phyloP scores from a whole-genome alignment of 2,888 invertebrate genomes.

The Cryptocephalus primarius region DNA sequence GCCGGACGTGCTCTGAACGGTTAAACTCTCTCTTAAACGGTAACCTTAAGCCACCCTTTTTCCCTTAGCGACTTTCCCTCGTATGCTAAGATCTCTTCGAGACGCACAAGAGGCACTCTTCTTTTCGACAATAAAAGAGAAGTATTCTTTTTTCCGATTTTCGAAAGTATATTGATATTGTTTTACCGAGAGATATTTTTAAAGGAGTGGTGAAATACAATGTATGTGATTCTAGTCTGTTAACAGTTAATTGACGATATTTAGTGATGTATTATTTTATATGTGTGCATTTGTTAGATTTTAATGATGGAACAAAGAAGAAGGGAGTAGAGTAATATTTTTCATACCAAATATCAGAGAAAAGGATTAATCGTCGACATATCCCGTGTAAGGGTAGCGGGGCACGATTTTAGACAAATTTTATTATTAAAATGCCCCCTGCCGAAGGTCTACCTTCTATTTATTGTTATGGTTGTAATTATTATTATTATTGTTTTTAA shows the following conservation, averaged over 20 bases:
- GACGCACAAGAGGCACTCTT: too few species aligned
- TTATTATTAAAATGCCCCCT: too few species aligned
- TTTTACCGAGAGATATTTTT: constrained; percentile 15
- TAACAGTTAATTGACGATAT: constrained; percentile 16
- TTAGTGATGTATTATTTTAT: constrained; percentile 17
- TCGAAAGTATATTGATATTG: constrained; percentile 1
- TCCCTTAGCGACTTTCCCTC: too few species aligned
- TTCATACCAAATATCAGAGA: constrained; percentile 20
- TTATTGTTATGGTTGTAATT: background rate
- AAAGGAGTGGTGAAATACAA: constrained; percentile 9
- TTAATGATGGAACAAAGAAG: constrained; percentile 2
- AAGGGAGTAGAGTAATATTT: constrained; percentile 16
- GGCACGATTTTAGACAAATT: too few species aligned
- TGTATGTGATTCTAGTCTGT: constrained; percentile 25
- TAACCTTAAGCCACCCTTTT: too few species aligned
- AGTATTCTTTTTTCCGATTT: background rate
- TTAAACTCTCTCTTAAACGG: too few species aligned
- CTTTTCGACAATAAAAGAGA: background rate
- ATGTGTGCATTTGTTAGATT: constrained; percentile 21
- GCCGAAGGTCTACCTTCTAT: background rate
- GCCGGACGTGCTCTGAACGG: too few species aligned
- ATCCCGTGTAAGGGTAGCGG: too few species aligned
- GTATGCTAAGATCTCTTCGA: too few species aligned
- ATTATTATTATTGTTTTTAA: background rate
- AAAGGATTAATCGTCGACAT: too few species aligned